These are phyloP conservation scores for Drosophila incognita DNA, from an alignment of 2,888 invertebrate species.

Conservation along the genomic window DNA sequence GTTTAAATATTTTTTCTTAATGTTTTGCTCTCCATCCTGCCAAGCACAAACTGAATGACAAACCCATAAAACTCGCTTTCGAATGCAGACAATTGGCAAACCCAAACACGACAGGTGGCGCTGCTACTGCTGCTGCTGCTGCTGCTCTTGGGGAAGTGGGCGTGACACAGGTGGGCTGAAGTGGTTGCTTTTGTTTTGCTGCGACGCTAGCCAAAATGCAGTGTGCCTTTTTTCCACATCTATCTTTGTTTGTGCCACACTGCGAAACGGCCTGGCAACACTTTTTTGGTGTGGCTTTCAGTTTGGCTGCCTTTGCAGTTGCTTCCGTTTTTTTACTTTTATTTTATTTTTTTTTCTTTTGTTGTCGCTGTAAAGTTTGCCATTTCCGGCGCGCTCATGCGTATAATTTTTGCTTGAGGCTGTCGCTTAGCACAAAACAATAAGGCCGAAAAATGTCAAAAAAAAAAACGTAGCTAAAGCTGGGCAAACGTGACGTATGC, in stretches of 20 bases:
- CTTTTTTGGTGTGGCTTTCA: slow-evolving; percentile 76
- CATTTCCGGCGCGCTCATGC: slow-evolving; percentile 80
- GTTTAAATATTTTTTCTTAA: not conserved
- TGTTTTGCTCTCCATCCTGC: slow-evolving; percentile 1
- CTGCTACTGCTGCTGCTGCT: slow-evolving; percentile 16
- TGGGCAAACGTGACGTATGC: slow-evolving; percentile 69
- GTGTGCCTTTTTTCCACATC: not conserved
- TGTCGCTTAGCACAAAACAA: slow-evolving; percentile 76
- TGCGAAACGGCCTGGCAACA: slow-evolving; percentile 46
- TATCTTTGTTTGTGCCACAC: slow-evolving; percentile 1
- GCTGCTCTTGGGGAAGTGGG: slow-evolving; percentile 38
- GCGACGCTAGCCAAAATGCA: slow-evolving; percentile 38
- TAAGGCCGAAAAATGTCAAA: slow-evolving; percentile 48
- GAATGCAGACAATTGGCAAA: slow-evolving; percentile 35
- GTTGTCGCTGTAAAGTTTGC: slow-evolving; percentile 71
- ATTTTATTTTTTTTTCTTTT: slow-evolving; percentile 15
- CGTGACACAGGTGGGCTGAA: slow-evolving; percentile 46
- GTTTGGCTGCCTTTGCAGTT: slow-evolving; percentile 69
- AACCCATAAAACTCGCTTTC: slow-evolving; percentile 21
- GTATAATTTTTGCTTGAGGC: slow-evolving; percentile 79
- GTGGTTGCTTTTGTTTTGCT: slow-evolving; percentile 38
- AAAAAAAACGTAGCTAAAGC: slow-evolving; percentile 35
- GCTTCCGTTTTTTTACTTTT: slow-evolving; percentile 49
- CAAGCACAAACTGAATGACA: slow-evolving; percentile 20
- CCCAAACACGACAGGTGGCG: slow-evolving; percentile 32